phyloP scores from a whole-genome alignment of 1,140 invertebrate species.

The Drosophila melanogaster region Release_6_plus_ISO1_MT NT_033779.5:15349001-15349500 shows the following conservation, averaged over 20 bases:
- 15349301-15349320: too few relatives aligned
- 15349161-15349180: constrained; percentile 58
- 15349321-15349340: too few relatives aligned
- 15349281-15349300: background rate
- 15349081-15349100: constrained; percentile 73
- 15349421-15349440: too few relatives aligned
- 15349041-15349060: constrained; percentile 84
- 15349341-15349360: too few relatives aligned
- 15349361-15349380: too few relatives aligned
- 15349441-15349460: too few relatives aligned
- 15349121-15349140: constrained; percentile 30
- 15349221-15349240: constrained; percentile 33
- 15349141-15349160: constrained; percentile 5
- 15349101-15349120: constrained; percentile 41
- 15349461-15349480: too few relatives aligned
- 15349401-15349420: too few relatives aligned
- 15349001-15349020: constrained; percentile 85
- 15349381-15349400: too few relatives aligned
- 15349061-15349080: constrained; percentile 84
- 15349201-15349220: constrained; percentile 67
- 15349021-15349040: constrained; percentile 83
- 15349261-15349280: background rate
- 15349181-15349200: constrained; percentile 35
- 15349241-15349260: background rate
- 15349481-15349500: background rate